Percentiles rank a stretch among this genome's conserved stretches.
Evolutionary conservation across 2,888 invertebrate genomes (phyloP).

Genomic region (Pyrrhia umbra): DNA sequence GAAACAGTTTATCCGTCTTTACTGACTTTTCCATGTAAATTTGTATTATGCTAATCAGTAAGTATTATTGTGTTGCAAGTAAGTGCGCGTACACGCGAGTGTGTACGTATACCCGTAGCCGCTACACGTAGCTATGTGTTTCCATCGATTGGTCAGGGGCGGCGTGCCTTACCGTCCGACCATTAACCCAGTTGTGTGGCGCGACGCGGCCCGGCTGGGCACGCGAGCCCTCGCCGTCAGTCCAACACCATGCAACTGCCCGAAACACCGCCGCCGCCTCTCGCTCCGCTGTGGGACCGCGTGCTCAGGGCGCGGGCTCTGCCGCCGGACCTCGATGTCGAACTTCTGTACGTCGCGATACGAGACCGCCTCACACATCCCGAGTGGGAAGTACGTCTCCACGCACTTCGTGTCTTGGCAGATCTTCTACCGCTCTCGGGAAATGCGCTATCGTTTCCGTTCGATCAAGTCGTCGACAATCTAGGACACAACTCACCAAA

Average conservation of each 20-base stretch:
- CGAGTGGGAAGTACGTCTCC: conserved; percentile 96
- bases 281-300: conserved; percentile 95
- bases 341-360: conserved; percentile 92
- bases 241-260: conserved; percentile 85
- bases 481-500: conserved; percentile 95
- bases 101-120: conserved; percentile 51
- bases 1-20: conserved; percentile 30
- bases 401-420: conserved; percentile 94
- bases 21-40: conserved; percentile 45
- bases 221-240: conserved; percentile 76
- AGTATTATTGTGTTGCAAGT: conserved; percentile 40
- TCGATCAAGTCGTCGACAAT: conserved; percentile 94
- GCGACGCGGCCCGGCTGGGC: conserved; percentile 86
- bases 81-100: conserved; percentile 43
- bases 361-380: conserved; percentile 93
- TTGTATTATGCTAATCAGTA: conserved; percentile 42
- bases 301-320: conserved; percentile 93
- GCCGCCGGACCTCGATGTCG: conserved; percentile 92
- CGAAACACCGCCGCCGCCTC: conserved; percentile 86
- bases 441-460: conserved; percentile 92
- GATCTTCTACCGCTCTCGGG: conserved; percentile 94
- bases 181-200: conserved; percentile 89
- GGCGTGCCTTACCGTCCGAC: conserved; percentile 87
- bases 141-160: conserved; percentile 88
- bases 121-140: conserved; percentile 65